Evolutionary conservation across 2,888 invertebrate species (phyloP).

Genomic region (Brenthis hecate): DNA sequence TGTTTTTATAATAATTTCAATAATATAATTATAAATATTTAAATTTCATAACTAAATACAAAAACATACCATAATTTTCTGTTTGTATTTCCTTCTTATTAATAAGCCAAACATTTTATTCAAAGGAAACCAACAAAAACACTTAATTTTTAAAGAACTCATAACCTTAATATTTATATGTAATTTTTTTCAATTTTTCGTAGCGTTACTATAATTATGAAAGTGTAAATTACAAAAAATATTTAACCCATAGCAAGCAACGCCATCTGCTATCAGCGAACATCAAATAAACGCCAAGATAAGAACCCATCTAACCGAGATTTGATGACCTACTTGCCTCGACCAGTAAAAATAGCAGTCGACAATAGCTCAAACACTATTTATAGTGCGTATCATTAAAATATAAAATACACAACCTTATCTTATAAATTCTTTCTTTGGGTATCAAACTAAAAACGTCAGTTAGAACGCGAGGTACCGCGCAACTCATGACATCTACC

Average conservation of each 20-base stretch:
- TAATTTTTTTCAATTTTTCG: too few species aligned
- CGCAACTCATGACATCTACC: conserved; percentile 59
- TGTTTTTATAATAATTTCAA: too few species aligned
- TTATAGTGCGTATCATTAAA: conserved; percentile 76
- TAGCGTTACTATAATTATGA: too few species aligned
- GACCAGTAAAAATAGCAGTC: conserved; percentile 76
- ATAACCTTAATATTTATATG: too few species aligned
- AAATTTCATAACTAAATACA: too few species aligned
- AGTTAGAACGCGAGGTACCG: conserved; percentile 47
- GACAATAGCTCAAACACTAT: conserved; percentile 80
- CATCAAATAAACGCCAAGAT: conserved; percentile 42
- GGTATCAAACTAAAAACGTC: conserved; percentile 32
- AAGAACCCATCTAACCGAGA: conserved; percentile 50
- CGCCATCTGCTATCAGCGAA: conserved; percentile 49
- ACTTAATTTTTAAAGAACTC: too few species aligned
- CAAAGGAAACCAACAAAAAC: too few species aligned
- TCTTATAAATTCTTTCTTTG: conserved; percentile 51
- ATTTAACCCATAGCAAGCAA: conserved; percentile 4
- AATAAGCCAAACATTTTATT: too few species aligned
- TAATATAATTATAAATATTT: too few species aligned
- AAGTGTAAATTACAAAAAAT: background rate
- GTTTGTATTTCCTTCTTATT: too few species aligned
- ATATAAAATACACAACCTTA: conserved; percentile 65
- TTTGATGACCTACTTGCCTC: conserved; percentile 77
- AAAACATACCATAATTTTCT: too few species aligned